Conservation (phyloP, 1,140 invertebrate genomes). For the Zaprionus inermis region DNA sequence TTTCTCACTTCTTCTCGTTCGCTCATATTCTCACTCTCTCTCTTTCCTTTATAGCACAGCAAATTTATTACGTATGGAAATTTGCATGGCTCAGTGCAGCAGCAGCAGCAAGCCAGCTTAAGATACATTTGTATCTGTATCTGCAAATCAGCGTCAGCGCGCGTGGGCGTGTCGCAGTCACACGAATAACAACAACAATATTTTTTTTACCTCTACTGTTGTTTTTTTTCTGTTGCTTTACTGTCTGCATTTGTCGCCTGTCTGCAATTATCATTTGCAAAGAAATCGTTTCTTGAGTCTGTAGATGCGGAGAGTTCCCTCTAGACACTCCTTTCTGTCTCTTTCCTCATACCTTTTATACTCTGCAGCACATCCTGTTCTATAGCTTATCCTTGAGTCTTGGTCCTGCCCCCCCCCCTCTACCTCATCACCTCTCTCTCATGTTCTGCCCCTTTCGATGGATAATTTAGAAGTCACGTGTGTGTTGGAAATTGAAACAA, state of each 20-base stretch:
- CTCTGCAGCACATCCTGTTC: conserved; percentile 30
- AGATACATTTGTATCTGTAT: conserved; percentile 12
- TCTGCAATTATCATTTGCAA: conserved; percentile 10
- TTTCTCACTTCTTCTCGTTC: conserved; percentile 6
- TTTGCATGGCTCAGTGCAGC: conserved; percentile 5
- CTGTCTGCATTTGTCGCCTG: conserved; percentile 11
- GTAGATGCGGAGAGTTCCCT: background rate
- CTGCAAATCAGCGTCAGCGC: background rate
- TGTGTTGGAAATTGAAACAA: conserved; percentile 82
- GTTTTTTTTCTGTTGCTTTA: background rate
- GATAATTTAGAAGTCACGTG: conserved; percentile 82
- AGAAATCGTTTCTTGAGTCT: conserved; percentile 11
- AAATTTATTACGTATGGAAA: conserved; percentile 12
- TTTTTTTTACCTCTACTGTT: background rate
- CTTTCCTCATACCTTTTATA: background rate
- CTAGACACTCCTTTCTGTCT: background rate
- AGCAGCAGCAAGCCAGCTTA: background rate
- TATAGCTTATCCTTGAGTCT: conserved; percentile 16
- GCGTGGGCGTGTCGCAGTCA: conserved; percentile 3
- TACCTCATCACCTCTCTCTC: background rate
- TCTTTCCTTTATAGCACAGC: conserved; percentile 18
- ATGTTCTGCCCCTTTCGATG: conserved; percentile 55
- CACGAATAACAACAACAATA: background rate
- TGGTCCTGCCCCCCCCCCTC: background rate
- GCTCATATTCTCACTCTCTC: conserved; percentile 7